phyloP scores from a whole-genome alignment of 2,113 vertebrate species.

The Platichthys stellatus region DNA sequence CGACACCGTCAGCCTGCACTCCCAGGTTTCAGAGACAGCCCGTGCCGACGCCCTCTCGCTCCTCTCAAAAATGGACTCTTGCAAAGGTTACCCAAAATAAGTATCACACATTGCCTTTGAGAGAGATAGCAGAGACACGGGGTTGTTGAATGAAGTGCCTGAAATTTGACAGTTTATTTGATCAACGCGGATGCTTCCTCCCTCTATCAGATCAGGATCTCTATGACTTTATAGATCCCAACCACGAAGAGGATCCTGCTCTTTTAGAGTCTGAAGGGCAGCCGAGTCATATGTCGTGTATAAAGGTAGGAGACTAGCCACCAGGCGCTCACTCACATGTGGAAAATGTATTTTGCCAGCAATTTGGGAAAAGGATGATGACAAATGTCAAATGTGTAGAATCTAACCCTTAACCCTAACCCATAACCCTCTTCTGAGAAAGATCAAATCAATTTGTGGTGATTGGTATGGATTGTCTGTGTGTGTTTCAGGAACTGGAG shows the following conservation, averaged over 20 bases:
- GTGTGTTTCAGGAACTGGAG: conserved; percentile 85
- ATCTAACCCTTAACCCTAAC: too few relatives aligned
- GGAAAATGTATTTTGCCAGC: not conserved
- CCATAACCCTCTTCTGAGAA: too few relatives aligned
- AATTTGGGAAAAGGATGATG: not conserved
- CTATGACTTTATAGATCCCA: conserved; percentile 94
- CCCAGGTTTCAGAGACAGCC: conserved; percentile 95
- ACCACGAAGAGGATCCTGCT: conserved; percentile 86
- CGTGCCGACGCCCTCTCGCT: conserved; percentile 86
- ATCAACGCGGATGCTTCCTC: conserved; percentile 76
- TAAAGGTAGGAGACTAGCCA: conserved; percentile 84
- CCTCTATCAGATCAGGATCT: conserved; percentile 90
- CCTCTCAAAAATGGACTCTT: conserved; percentile 89
- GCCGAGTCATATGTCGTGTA: conserved; percentile 85
- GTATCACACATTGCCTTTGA: conserved; percentile 69
- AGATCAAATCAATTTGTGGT: not conserved
- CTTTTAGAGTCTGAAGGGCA: conserved; percentile 88
- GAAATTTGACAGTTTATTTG: conserved; percentile 65
- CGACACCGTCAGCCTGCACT: conserved; percentile 97
- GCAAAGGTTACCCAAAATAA: conserved; percentile 88
- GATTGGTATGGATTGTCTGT: not conserved
- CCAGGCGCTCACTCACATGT: too few relatives aligned
- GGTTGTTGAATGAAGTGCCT: conserved; percentile 73
- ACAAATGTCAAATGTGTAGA: too few relatives aligned
- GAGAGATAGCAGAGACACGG: conserved; percentile 66